These are phyloP conservation scores for Sarcophaga variegata DNA, from an alignment of 2,888 invertebrate genomes.

Conservation along the genomic window DNA sequence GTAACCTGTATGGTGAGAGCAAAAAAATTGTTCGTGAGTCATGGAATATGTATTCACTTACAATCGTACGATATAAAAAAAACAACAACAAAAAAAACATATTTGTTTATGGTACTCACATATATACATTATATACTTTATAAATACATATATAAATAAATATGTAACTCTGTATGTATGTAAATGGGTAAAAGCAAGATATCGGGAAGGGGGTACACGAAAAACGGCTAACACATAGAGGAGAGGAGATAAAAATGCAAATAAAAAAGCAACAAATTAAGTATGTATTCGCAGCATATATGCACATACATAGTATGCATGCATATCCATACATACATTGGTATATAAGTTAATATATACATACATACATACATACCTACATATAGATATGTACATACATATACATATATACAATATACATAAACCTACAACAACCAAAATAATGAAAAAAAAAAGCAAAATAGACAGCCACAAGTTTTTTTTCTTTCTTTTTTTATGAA, in stretches of 20 bases:
- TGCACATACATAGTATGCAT: slow-evolving; percentile 22
- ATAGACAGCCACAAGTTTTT: neutral
- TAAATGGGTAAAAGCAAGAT: neutral
- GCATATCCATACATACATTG: neutral
- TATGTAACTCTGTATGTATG: slow-evolving; percentile 10
- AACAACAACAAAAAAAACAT: too few relatives aligned
- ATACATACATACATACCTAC: neutral
- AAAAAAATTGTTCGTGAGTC: too few relatives aligned
- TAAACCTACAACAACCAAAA: neutral
- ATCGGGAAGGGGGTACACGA: too few relatives aligned
- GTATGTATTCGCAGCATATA: slow-evolving; percentile 48
- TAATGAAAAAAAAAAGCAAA: neutral
- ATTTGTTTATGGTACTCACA: too few relatives aligned
- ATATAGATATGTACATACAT: neutral
- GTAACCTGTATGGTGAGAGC: too few relatives aligned
- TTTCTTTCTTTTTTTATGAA: neutral
- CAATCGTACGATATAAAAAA: too few relatives aligned
- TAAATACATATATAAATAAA: neutral
- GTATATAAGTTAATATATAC: neutral
- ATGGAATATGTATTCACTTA: too few relatives aligned
- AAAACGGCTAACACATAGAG: too few relatives aligned
- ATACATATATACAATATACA: neutral
- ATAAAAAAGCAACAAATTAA: slow-evolving; percentile 48
- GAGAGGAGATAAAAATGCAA: slow-evolving; percentile 21
- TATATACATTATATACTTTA: too few relatives aligned